Base-by-base conservation (phyloP, 1,140 invertebrate genomes). In the Bombus terrestris region DNA sequence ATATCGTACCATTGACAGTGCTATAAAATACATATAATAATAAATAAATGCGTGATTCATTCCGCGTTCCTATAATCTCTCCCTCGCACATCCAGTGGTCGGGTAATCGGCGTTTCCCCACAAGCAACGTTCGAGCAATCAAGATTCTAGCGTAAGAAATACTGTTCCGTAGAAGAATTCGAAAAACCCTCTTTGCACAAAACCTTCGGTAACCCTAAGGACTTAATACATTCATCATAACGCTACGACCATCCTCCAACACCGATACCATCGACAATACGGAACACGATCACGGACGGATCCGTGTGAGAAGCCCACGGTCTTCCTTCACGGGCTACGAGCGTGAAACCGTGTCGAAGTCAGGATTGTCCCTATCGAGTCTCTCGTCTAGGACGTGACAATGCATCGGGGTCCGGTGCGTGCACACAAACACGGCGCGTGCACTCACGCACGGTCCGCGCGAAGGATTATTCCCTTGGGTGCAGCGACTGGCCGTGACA, bases 401-500 rank as follows among this genome's bases (percentile, higher is more conserved):
- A 81, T 74, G 59, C 59, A 41, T 64, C 47, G 32, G 10, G 57
- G 22, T 25, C 59, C 53, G 4, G 59, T 77, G 68, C 62, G 71
- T 64, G 57, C 35, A 53, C 47, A 53, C 47, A 72, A 28, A 72
- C 28, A 13, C 39, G 39, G 43, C 35, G 59, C 72, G 68, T 62
- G 59, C 57, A 75, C 73, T 43, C 73, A 87, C 86, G 81, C 73
- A 41, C 59, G 37, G 66, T 8, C 77, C 69, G 15, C 43, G 53
- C 43, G 28, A 59, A 66, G 64, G 64, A 88, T 88, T 69, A 85
- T 90, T 93, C 92, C 89, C 89, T 86, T 91, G 90, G 91, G 91
- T 91, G 91, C 92, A 92, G 92, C 91, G 88, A 90, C 91, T 94
- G 93, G 92, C 94, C 94, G 92, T 94, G 93, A 94, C 93, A 94